phyloP scores from a whole-genome alignment of 2,797 vertebrate species.

The Mus caroli region DNA sequence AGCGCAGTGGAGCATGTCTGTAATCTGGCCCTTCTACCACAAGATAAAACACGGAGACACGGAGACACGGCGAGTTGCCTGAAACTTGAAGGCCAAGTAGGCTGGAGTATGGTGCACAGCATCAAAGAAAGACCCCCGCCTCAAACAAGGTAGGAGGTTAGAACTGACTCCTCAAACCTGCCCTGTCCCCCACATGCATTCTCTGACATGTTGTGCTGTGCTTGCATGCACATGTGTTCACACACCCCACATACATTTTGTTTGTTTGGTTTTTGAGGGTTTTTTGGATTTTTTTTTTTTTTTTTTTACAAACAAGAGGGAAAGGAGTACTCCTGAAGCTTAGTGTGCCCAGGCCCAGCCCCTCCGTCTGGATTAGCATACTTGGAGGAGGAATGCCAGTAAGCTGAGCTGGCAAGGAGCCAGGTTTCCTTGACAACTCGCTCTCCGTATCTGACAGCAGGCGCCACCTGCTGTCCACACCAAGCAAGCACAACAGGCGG shows the following conservation, averaged over 20 bases:
- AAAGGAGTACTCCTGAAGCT: slow-evolving; percentile 42
- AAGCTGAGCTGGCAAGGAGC: neutral
- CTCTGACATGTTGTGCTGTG: too few species aligned
- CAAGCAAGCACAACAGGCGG: slow-evolving; percentile 13
- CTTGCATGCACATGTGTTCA: neutral
- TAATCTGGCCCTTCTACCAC: neutral
- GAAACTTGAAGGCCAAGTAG: neutral
- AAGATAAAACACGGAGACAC: too few species aligned
- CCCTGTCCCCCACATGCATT: neutral
- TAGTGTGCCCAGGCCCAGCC: neutral
- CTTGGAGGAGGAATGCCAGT: neutral
- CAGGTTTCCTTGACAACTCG: slow-evolving; percentile 72
- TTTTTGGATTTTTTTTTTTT: neutral
- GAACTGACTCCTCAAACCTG: neutral
- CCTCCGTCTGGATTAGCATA: slow-evolving; percentile 44
- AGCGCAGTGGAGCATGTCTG: too few species aligned
- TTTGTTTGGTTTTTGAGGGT: too few species aligned
- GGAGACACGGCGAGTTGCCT: neutral
- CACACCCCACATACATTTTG: too few species aligned
- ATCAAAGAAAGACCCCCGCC: neutral
- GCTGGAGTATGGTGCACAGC: too few species aligned
- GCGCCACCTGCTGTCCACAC: slow-evolving; percentile 72
- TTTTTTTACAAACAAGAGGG: neutral
- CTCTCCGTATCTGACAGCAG: slow-evolving; percentile 33
- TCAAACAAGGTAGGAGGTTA: neutral